phyloP scores from a whole-genome alignment of 2,113 vertebrate species.

The Dicentrarchus labrax region DNA sequence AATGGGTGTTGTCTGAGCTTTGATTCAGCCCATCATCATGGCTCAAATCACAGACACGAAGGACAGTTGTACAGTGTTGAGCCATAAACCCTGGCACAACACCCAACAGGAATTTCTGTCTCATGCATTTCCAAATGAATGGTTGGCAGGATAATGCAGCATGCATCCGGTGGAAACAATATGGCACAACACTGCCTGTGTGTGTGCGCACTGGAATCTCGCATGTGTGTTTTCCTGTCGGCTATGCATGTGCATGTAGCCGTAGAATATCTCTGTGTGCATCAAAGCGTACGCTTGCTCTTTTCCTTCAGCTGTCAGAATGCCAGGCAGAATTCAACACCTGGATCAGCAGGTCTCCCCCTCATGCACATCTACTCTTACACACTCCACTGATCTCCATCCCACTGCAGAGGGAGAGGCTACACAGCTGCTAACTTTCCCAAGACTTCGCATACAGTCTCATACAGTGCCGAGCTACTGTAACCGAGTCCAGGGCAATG shows the following conservation, averaged over 20 bases:
- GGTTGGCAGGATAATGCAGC: slow-evolving; percentile 65
- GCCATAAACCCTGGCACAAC: slow-evolving; percentile 64
- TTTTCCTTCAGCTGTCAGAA: slow-evolving; percentile 64
- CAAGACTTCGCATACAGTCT: slow-evolving; percentile 57
- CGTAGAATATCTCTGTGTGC: slow-evolving; percentile 45
- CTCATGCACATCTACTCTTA: slow-evolving; percentile 73
- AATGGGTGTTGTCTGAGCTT: slow-evolving; percentile 61
- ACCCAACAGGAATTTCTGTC: slow-evolving; percentile 61
- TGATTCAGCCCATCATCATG: slow-evolving; percentile 66
- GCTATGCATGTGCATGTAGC: slow-evolving; percentile 46
- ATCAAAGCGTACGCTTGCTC: slow-evolving; percentile 43
- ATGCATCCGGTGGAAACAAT: slow-evolving; percentile 68
- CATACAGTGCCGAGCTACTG: slow-evolving; percentile 57
- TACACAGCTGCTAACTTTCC: slow-evolving; percentile 76
- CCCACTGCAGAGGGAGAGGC: slow-evolving; percentile 60
- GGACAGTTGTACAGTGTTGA: slow-evolving; percentile 63
- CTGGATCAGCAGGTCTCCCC: slow-evolving; percentile 79
- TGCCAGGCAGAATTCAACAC: slow-evolving; percentile 77
- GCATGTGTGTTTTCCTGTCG: slow-evolving; percentile 42
- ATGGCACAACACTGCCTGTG: slow-evolving; percentile 29
- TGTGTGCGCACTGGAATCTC: slow-evolving; percentile 1
- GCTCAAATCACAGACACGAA: slow-evolving; percentile 59
- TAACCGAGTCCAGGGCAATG: slow-evolving; percentile 50
- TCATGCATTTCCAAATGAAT: slow-evolving; percentile 67
- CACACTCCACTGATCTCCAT: slow-evolving; percentile 73